Evolutionary conservation across 2,797 vertebrate genomes (phyloP), one percentile per base, ranked within the genome.

Genomic region (Tragelaphus eurycerus): DNA sequence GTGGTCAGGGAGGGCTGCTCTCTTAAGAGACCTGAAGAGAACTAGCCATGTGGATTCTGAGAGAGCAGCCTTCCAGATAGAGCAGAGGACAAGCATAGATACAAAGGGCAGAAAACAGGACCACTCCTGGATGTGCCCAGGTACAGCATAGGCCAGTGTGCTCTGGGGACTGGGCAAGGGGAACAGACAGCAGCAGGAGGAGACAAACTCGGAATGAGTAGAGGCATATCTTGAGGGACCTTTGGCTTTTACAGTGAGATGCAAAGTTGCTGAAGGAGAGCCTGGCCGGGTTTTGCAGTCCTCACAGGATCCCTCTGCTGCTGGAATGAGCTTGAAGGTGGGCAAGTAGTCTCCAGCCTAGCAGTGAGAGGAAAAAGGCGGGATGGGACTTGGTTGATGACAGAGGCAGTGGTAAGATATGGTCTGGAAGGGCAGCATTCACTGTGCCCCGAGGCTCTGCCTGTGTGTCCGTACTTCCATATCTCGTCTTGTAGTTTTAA

Each of bases 101-200:
- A 7, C 64, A 17, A 43, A 64, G 31, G 46, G 25, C 64, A 2
- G 0, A 84, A 15, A 71, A 11, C 38, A 14, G 38, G 23, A 60
- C 31, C 34, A 3, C 19, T 43, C 55, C 31, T 25, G 34, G 43
- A 23, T 13, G 3, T 8, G 43, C 29, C 10, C 2, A 23, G 25
- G 29, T 43, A 27, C 9, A 82, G 27, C 38, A 25, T 10, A 78
- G 16, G 3, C 46, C 25, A 3, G 13, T 34, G 29, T 7, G 38
- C 7, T 38, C 59, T 12, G 4, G 14, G 6, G 31, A 13, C 78
- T 0, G 5, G 29, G 1, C 9, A 8, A 29, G 11, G 4, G 4
- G 11, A 2, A 10, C 0, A 7, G 12, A 10, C 1, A 5, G 11
- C 0, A 34, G 15, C 8, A 10, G 50, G 3, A 46, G 10, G 38